Percentiles rank a stretch among this genome's conserved stretches.
phyloP scores from a whole-genome alignment of 2,797 vertebrate genomes.

The Semotilus atromaculatus region DNA sequence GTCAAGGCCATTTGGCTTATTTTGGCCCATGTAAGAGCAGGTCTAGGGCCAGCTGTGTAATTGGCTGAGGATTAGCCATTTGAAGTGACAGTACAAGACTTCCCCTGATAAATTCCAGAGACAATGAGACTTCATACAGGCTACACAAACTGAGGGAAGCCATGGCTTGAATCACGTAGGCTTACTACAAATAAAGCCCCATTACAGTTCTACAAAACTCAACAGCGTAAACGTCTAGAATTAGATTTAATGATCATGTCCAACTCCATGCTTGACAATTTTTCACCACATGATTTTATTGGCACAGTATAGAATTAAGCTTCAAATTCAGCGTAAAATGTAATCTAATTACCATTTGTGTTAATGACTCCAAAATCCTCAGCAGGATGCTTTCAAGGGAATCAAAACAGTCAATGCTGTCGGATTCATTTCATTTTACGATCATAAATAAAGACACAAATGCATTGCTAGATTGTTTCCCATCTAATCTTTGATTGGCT shows the following conservation, averaged over 20 bases:
- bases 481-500: not conserved
- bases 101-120: conserved; percentile 53
- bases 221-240: not conserved
- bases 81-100: conserved; percentile 51
- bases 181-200: conserved; percentile 11
- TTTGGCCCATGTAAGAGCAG: conserved; percentile 31
- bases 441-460: not conserved
- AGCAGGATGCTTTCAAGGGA: not conserved
- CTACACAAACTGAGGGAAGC: conserved; percentile 5
- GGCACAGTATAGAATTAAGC: not conserved
- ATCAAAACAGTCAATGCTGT: not conserved
- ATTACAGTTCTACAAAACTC: not conserved
- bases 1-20: conserved; percentile 34
- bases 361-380: not conserved
- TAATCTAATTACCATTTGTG: not conserved
- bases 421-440: not conserved
- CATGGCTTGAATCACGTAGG: conserved; percentile 35
- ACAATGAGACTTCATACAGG: conserved; percentile 13
- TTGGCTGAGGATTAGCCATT: conserved; percentile 18
- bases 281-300: not conserved
- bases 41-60: conserved; percentile 34
- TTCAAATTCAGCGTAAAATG: conserved; percentile 3
- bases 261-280: not conserved
- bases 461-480: not conserved
- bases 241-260: not conserved